phyloP scores from a whole-genome alignment of 2,888 invertebrate genomes.

The Apamea anceps region DNA sequence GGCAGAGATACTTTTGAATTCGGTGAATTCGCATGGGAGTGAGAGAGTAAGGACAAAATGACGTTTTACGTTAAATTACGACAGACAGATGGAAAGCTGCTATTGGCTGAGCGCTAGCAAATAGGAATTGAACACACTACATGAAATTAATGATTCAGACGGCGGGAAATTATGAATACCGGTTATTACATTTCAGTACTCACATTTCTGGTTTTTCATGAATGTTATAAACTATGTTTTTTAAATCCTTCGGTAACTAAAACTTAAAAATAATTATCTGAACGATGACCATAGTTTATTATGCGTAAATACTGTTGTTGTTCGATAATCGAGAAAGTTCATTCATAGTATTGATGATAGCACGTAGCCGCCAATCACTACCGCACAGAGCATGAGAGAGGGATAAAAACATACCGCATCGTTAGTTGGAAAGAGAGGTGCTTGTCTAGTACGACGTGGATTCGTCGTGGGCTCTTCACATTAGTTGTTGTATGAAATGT shows the following conservation, averaged over 20 bases:
- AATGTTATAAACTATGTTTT: neutral
- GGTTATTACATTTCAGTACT: slow-evolving; percentile 18
- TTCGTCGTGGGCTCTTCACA: slow-evolving; percentile 63
- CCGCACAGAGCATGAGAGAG: slow-evolving; percentile 83
- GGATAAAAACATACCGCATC: slow-evolving; percentile 70
- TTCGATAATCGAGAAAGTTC: slow-evolving; percentile 51
- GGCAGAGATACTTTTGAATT: slow-evolving; percentile 70
- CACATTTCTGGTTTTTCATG: neutral
- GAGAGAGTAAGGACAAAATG: slow-evolving; percentile 74
- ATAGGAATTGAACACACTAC: slow-evolving; percentile 87
- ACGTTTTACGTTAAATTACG: slow-evolving; percentile 82
- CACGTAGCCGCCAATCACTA: slow-evolving; percentile 77
- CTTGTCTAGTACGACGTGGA: slow-evolving; percentile 73
- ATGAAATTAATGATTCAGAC: slow-evolving; percentile 67
- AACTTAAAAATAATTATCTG: neutral
- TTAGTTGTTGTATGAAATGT: slow-evolving; percentile 54
- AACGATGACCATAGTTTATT: neutral
- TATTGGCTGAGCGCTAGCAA: slow-evolving; percentile 90
- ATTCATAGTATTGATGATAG: slow-evolving; percentile 57
- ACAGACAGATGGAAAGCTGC: slow-evolving; percentile 92
- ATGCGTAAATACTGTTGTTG: slow-evolving; percentile 1
- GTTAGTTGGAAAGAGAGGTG: slow-evolving; percentile 66
- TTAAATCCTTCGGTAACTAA: neutral
- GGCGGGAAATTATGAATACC: slow-evolving; percentile 77
- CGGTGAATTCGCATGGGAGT: slow-evolving; percentile 68